Base-by-base conservation (phyloP, 2,113 vertebrate genomes). In the Spea bombifrons region DNA sequence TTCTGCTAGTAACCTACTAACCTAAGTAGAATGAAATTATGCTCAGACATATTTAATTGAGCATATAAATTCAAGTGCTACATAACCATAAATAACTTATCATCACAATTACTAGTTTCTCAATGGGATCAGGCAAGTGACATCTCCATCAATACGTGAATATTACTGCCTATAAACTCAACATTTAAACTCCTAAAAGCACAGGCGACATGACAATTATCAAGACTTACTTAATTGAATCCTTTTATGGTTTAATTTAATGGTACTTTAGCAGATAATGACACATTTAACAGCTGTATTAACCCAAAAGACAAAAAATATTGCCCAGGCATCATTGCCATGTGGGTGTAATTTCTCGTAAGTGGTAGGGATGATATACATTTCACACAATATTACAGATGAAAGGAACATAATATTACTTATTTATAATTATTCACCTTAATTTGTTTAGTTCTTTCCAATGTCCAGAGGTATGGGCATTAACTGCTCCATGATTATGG, bases 271-370 rank as follows among this genome's bases (percentile, higher is more conserved):
- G 75, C 66, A 43, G 45, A 77, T 70, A 77, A 77, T 70, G 30
- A 70, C 66, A 77, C 66, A 77, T 77, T 77, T 77, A 69, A 70
- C 75, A 77, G 66, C 61, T 63, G 69, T 69, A 77, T 77, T 77
- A 77, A 69, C 45, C 45, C 15, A 77, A 77, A 77, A 77, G 15
- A 68, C 45, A 55, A 13, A 46, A 68, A 30, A 59, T 76, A 57
- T 76, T 76, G 53, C 52, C 75, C 47, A 48, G 67, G 30, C 75
- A 59, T 69, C 68, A 76, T 57, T 59, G 52, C 52, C 12, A 44
- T 59, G n/a, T 15, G 50, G 44, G 50, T 30, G 66, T 59, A 46
- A 17, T 47, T 10, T 17, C 66, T 45, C 45, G 59, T 76, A 68
- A 69, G 16, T 13, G 10, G 44, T n/a, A 69, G 66, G 55, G 5